Percentiles rank a stretch among this genome's conserved stretches.
phyloP scores from a whole-genome alignment of 2,797 vertebrate genomes.

The Microctenopoma steveboyesi region DNA sequence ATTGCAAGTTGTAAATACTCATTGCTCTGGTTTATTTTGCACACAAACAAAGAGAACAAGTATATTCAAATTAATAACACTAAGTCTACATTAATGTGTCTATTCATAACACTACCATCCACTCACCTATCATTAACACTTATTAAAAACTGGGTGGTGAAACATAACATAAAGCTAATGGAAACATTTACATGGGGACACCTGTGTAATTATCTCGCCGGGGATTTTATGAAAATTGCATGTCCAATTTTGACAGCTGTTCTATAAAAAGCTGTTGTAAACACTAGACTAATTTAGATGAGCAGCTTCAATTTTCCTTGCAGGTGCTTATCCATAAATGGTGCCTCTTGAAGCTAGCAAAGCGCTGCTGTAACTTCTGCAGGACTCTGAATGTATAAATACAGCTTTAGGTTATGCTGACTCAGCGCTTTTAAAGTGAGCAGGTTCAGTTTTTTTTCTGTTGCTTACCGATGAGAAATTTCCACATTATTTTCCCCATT shows the following conservation, averaged over 20 bases:
- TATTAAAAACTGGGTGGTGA: slow-evolving; percentile 29
- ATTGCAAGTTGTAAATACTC: too few relatives aligned
- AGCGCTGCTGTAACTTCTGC: slow-evolving; percentile 3
- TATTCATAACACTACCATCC: background rate
- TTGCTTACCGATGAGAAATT: background rate
- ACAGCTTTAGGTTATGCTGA: slow-evolving; percentile 5
- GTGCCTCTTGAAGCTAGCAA: background rate
- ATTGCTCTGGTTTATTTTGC: background rate
- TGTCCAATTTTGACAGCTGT: slow-evolving; percentile 44
- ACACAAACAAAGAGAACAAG: background rate
- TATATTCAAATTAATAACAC: background rate
- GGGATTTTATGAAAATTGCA: slow-evolving; percentile 55
- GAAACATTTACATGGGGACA: slow-evolving; percentile 21
- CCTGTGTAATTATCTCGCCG: slow-evolving; percentile 42
- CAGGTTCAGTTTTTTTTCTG: background rate
- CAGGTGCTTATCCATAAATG: slow-evolving; percentile 16
- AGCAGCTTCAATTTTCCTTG: slow-evolving; percentile 14
- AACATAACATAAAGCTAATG: slow-evolving; percentile 24
- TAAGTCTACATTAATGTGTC: slow-evolving; percentile 3
- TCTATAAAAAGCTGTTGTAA: slow-evolving; percentile 15
- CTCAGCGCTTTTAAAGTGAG: background rate
- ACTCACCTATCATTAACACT: slow-evolving; percentile 11
- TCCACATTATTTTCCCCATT: too few relatives aligned
- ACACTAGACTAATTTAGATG: slow-evolving; percentile 36
- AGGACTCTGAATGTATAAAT: background rate